These are phyloP conservation scores for Mormyrus hasselquistii DNA, from an alignment of 2,797 vertebrate species.

Conservation along the genomic window DNA sequence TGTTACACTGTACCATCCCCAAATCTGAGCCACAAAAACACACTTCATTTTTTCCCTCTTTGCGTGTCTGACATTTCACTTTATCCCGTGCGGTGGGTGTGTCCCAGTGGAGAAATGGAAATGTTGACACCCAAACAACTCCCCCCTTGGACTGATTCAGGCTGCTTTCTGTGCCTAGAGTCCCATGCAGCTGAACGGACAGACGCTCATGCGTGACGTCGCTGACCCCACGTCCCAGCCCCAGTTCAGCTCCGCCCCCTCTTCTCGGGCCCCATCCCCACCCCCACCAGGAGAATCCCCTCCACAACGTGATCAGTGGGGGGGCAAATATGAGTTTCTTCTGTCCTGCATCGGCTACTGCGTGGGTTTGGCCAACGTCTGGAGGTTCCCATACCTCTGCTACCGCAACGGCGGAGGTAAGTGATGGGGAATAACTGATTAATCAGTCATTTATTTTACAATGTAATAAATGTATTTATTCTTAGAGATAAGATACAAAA, in stretches of 20 bases:
- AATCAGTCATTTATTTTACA: neutral
- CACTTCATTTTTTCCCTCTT: neutral
- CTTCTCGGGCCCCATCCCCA: conserved; percentile 30
- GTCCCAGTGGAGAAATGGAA: neutral
- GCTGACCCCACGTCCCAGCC: conserved; percentile 17
- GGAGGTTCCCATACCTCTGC: conserved; percentile 79
- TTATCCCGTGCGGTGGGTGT: neutral
- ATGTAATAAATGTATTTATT: neutral
- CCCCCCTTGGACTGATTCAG: neutral
- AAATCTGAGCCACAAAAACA: neutral
- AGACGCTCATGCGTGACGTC: conserved; percentile 38
- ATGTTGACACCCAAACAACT: neutral
- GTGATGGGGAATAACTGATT: conserved; percentile 26
- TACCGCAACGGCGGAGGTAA: conserved; percentile 80
- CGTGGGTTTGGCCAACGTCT: conserved; percentile 73
- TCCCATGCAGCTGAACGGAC: conserved; percentile 45
- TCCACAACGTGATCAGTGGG: conserved; percentile 62
- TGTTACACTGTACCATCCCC: neutral
- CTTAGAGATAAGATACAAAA: neutral
- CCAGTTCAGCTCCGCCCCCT: conserved; percentile 30
- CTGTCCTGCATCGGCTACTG: conserved; percentile 77
- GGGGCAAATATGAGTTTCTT: conserved; percentile 68
- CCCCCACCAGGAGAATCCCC: neutral
- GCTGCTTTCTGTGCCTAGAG: conserved; percentile 35
- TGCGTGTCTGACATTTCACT: neutral